phyloP scores from a whole-genome alignment of 2,888 invertebrate species.

The Drosophila nr. perissopoda region DNA sequence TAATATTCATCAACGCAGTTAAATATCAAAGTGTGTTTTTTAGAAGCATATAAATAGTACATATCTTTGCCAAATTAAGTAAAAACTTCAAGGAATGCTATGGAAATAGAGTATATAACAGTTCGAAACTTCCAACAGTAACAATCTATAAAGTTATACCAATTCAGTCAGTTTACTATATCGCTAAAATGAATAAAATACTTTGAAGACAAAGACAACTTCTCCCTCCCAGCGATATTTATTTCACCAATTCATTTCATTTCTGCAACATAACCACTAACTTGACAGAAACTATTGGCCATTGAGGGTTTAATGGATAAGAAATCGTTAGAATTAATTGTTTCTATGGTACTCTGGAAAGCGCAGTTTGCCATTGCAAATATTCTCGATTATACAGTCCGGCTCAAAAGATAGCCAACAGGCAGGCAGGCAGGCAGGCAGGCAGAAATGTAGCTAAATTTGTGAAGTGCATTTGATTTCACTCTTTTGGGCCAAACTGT shows the following conservation, averaged over 20 bases:
- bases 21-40: not conserved
- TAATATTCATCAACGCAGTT: not conserved
- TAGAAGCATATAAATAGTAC: not conserved
- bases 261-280: not conserved
- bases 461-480: constrained; percentile 20
- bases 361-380: constrained; percentile 9
- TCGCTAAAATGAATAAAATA: not conserved
- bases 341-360: not conserved
- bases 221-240: not conserved
- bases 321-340: constrained; percentile 10
- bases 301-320: not conserved
- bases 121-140: not conserved
- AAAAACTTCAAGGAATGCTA: fast-evolving
- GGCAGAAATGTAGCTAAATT: constrained; percentile 2
- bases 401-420: not conserved
- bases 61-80: not conserved
- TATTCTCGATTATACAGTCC: not conserved
- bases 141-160: not conserved
- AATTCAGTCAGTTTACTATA: not conserved
- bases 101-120: not conserved
- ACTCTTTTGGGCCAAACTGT: not conserved
- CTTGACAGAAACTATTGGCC: not conserved
- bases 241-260: not conserved
- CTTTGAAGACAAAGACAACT: not conserved
- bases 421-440: not conserved